phyloP scores from a whole-genome alignment of 2,113 vertebrate species.

The Plecotus auritus region DNA sequence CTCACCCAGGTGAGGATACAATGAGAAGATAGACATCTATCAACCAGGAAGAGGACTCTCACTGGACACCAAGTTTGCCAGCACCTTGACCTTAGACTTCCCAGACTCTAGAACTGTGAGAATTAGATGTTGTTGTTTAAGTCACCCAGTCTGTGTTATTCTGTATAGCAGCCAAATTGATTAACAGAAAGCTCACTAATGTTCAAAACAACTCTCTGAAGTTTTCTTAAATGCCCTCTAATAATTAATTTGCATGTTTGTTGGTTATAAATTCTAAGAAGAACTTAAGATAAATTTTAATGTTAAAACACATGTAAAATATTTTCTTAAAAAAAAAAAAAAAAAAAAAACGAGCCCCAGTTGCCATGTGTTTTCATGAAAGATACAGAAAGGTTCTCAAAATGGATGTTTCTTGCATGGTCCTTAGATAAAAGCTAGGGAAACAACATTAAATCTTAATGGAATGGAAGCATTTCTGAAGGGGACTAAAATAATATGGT shows the following conservation, averaged over 20 bases:
- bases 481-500: slow-evolving; percentile 52
- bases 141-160: neutral
- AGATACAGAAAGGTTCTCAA: slow-evolving; percentile 49
- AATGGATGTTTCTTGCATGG: slow-evolving; percentile 40
- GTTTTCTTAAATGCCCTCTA: neutral
- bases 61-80: neutral
- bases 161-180: neutral
- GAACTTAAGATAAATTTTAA: slow-evolving; percentile 52
- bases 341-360: neutral
- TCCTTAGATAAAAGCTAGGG: slow-evolving; percentile 67
- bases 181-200: neutral
- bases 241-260: neutral
- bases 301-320: slow-evolving; percentile 53
- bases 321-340: slow-evolving; percentile 59
- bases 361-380: slow-evolving; percentile 64
- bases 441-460: slow-evolving; percentile 69
- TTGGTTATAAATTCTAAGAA: slow-evolving; percentile 24
- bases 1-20: neutral
- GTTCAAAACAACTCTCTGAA: neutral
- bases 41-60: neutral
- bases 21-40: neutral
- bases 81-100: neutral
- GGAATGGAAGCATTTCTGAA: slow-evolving; percentile 55
- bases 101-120: neutral
- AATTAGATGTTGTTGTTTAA: neutral